Evolutionary conservation across 30 jellyfish, hydroid and myxozoan genomes (phyloP).

Genomic region (Turritopsis rubra): DNA sequence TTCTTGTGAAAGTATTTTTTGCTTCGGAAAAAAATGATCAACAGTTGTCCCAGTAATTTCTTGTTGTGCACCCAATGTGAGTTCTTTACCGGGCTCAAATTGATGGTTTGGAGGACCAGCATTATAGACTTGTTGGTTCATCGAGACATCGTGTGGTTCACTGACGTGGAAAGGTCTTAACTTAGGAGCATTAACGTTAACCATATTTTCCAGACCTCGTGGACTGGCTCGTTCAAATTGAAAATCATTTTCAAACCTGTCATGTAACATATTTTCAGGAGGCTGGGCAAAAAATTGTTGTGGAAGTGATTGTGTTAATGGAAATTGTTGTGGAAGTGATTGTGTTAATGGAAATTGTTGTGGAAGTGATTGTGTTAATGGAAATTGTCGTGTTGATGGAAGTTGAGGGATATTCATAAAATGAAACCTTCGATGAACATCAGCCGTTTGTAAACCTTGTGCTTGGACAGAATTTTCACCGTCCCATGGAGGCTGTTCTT

Average conservation of each 20-base stretch:
- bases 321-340: background rate
- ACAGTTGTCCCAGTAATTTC: slow-evolving; percentile 21
- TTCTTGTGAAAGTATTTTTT: background rate
- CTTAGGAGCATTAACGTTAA: background rate
- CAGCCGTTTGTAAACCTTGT: background rate
- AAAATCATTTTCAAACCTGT: slow-evolving; percentile 33
- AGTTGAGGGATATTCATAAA: background rate
- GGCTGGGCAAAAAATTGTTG: background rate
- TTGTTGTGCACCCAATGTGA: slow-evolving; percentile 47
- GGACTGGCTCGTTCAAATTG: slow-evolving; percentile 51
- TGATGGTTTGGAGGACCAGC: slow-evolving; percentile 58
- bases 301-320: background rate
- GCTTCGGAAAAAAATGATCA: slow-evolving; percentile 1
- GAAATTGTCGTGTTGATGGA: background rate
- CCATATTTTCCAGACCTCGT: background rate
- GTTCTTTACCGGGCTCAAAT: slow-evolving; percentile 69
- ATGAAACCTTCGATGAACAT: background rate
- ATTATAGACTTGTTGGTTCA: slow-evolving; percentile 13
- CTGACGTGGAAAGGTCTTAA: background rate
- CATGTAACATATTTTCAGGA: background rate
- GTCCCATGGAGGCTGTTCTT: background rate
- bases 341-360: background rate
- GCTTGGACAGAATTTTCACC: background rate
- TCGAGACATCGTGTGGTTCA: background rate
- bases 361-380: background rate